Evolutionary conservation across 2,797 vertebrate species (phyloP).

Genomic region (Pterois miles): DNA sequence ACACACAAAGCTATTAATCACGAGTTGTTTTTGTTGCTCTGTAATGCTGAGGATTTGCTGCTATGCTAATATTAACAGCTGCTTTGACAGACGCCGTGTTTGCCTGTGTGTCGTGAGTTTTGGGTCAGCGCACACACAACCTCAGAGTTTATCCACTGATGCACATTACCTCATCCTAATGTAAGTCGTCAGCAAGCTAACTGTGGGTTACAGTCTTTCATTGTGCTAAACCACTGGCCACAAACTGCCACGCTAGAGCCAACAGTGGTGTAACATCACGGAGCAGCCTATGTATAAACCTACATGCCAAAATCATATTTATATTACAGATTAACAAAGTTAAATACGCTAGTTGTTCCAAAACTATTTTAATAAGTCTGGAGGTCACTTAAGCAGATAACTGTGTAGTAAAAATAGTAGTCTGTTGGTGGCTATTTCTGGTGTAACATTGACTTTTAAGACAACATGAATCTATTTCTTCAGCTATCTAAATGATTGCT

Average conservation of each 20-base stretch:
- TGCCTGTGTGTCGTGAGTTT: not conserved
- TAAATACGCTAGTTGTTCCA: not conserved
- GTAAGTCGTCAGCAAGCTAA: not conserved
- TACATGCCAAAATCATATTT: not conserved
- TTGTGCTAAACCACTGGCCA: not conserved
- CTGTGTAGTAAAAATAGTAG: not conserved
- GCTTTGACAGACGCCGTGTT: slow-evolving; percentile 19
- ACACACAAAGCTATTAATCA: slow-evolving; percentile 34
- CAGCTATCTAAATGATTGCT: not conserved
- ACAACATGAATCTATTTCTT: not conserved
- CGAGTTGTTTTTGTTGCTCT: slow-evolving; percentile 46
- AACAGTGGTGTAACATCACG: not conserved
- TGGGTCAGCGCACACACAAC: slow-evolving; percentile 17
- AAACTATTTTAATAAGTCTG: slow-evolving; percentile 6
- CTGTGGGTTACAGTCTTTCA: not conserved
- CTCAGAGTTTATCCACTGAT: slow-evolving; percentile 3
- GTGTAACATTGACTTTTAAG: not conserved
- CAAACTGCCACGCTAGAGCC: not conserved
- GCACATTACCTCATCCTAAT: slow-evolving; percentile 19
- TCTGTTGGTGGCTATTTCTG: not conserved
- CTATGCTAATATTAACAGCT: slow-evolving; percentile 25
- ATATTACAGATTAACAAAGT: not conserved
- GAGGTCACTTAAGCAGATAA: not conserved
- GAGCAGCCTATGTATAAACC: not conserved
- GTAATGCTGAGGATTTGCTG: slow-evolving; percentile 30